Conservation (phyloP, 2,113 vertebrate genomes). For the Bombycilla garrulus region DNA sequence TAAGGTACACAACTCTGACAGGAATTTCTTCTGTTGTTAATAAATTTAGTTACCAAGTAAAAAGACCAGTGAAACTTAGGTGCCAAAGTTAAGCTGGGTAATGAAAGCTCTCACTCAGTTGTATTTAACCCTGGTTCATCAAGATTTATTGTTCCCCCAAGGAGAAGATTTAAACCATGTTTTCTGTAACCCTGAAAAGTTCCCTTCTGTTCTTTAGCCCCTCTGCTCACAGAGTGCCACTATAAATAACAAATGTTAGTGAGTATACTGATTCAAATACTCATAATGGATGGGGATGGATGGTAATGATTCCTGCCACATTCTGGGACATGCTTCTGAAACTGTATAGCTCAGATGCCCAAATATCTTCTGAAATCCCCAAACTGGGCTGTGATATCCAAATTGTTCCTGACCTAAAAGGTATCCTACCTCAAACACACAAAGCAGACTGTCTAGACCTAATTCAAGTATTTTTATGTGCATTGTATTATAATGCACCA, state of each 20-base stretch:
- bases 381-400: background rate
- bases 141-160: background rate
- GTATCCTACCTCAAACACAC: background rate
- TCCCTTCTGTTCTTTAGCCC: background rate
- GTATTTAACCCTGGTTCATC: background rate
- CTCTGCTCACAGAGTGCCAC: background rate
- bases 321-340: background rate
- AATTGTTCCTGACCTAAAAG: background rate
- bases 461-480: background rate
- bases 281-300: background rate
- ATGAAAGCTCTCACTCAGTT: background rate
- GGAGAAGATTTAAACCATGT: background rate
- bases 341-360: background rate
- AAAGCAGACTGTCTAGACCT: background rate
- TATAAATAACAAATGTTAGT: background rate
- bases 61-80: background rate
- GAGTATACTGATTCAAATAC: background rate
- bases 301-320: background rate
- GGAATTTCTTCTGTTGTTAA: background rate
- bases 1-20: background rate
- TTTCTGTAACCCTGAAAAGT: background rate
- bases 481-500: background rate
- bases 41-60: background rate
- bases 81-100: background rate
- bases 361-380: background rate